Evolutionary conservation across 2,113 vertebrate genomes (phyloP).

Genomic region (Madoqua kirkii): DNA sequence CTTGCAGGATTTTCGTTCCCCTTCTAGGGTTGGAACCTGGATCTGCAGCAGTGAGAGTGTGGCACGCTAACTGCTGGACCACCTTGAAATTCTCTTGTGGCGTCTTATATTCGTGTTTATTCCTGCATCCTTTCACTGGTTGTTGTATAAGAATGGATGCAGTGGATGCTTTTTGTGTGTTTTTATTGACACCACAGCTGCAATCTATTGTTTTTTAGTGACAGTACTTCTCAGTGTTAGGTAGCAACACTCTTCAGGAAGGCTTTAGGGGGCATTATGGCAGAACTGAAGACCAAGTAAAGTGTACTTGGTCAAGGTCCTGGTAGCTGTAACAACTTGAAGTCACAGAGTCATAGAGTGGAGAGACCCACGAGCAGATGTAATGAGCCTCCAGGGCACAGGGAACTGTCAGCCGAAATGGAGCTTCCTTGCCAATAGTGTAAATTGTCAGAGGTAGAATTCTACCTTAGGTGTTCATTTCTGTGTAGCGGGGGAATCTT

Average conservation of each 20-base stretch:
- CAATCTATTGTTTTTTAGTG: neutral
- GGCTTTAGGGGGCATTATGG: neutral
- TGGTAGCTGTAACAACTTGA: neutral
- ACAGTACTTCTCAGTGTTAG: neutral
- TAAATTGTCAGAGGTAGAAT: neutral
- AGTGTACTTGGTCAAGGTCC: neutral
- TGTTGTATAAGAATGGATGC: neutral
- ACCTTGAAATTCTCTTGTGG: neutral
- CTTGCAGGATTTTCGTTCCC: neutral
- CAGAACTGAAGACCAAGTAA: neutral
- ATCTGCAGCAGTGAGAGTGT: neutral
- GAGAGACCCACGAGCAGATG: rapidly evolving
- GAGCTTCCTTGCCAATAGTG: neutral
- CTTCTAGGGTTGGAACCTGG: neutral
- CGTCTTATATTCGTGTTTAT: neutral
- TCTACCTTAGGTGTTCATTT: neutral
- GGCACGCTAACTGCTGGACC: neutral
- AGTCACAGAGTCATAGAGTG: neutral
- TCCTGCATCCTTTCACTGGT: neutral
- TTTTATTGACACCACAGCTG: neutral
- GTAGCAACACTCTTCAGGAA: neutral
- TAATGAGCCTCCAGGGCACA: neutral
- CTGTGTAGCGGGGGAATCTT: neutral
- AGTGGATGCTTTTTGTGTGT: neutral
- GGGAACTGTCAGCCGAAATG: neutral